A percentile compares a stretch with the other conserved stretches of the same genome.
phyloP scores from a whole-genome alignment of 2,113 vertebrate species.

The Electrona antarctica region DNA sequence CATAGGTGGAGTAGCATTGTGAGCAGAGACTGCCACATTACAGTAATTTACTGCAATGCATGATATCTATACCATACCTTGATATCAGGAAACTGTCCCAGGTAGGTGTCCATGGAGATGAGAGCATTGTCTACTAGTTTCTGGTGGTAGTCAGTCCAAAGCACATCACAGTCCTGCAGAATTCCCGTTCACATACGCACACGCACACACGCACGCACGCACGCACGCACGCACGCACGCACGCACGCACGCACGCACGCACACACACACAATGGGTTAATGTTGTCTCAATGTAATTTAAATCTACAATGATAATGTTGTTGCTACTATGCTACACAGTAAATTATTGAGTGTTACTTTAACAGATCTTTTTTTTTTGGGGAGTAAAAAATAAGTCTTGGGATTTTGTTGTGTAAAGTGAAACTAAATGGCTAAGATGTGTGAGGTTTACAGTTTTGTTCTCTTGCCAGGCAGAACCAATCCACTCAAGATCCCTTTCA shows the following conservation, averaged over 20 bases:
- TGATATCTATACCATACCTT: slow-evolving; percentile 79
- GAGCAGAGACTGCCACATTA: background rate
- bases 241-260: background rate
- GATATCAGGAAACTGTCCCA: slow-evolving; percentile 98
- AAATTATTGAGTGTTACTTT: no score
- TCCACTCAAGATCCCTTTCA: slow-evolving; percentile 6
- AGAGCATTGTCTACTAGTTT: slow-evolving; percentile 96
- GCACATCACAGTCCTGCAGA: slow-evolving; percentile 91
- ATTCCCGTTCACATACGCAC: slow-evolving; percentile 22
- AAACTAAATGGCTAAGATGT: no score
- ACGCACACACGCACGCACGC: background rate
- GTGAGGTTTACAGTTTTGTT: background rate
- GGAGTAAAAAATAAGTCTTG: no score
- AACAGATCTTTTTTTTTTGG: no score
- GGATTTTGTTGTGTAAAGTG: no score
- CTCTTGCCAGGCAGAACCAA: background rate
- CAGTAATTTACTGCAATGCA: background rate
- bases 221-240: background rate
- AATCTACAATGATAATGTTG: background rate
- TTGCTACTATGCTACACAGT: background rate
- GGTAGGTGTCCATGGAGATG: slow-evolving; percentile 98
- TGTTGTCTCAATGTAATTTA: no score
- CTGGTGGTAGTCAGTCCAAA: slow-evolving; percentile 98
- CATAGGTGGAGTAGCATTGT: background rate
- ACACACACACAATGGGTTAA: background rate